Evolutionary conservation across 2,797 vertebrate genomes (phyloP), one percentile per base, ranked within the genome.

Genomic region (Otolemur crassicaudatus): DNA sequence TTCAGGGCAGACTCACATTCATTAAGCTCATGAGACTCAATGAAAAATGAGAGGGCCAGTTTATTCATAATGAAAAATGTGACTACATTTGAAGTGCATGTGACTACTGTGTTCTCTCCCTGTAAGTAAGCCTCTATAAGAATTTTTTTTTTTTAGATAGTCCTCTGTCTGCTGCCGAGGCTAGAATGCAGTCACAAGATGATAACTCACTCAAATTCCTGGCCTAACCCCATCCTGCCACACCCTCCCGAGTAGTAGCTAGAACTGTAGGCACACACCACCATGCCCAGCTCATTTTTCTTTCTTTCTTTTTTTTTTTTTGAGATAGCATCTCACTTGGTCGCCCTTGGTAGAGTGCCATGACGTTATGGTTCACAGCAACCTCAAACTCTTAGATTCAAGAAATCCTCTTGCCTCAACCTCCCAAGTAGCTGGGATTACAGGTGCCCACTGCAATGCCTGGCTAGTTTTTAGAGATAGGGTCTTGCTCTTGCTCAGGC

Each of bases 31-130:
- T 49, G n/a, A 81, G 67, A 76, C 46, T 90, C 27, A 46, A 4
- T 5, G 23, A 94, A 85, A 92, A 69, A 69, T 19, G 34, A 92
- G 46, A 95, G 14, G 67, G 31, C 10, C 80, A 69, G 65, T 81
- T 61, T 90, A 77, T 70, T 82, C 61, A 90, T 72, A 70, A 31
- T 34, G 40, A 85, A 95, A 91, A 87, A 82, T 12, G 2, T 81
- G 72, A 56, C 63, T 61, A 49, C 16, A 75, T 61, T 92, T 63
- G 31, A 95, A 29, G 34, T 77, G 90, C 46, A 80, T 73, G 17
- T 65, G 58, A 96, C 72, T 34, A 90, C 34, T 67, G 8, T 12
- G 43, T 46, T 72, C 29, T 61, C 25, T 93, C 65, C 7, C 34
- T 88, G 14, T 40, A 61, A 12, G 53, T 22, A 92, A 77, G 76